Conservation (phyloP, 2,797 vertebrate genomes). For the Peromyscus melanophrys region DNA sequence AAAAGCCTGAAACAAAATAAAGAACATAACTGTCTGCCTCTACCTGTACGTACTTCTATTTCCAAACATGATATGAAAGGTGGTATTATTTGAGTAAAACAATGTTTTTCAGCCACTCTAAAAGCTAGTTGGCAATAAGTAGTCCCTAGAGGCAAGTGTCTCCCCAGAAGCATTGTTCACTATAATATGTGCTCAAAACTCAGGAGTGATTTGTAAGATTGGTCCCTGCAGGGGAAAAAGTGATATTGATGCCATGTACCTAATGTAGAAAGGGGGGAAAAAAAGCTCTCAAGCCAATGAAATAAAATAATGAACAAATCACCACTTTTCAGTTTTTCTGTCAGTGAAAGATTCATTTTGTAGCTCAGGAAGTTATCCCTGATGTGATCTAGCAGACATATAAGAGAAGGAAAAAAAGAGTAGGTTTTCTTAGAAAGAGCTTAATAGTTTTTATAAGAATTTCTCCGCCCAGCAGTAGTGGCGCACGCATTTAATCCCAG, state of each 20-base stretch:
- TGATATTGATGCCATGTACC: slow-evolving; percentile 49
- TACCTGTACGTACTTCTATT: background rate
- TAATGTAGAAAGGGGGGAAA: background rate
- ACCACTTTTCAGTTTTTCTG: slow-evolving; percentile 62
- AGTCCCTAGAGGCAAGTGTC: slow-evolving; percentile 66
- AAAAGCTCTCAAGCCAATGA: background rate
- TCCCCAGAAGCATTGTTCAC: slow-evolving; percentile 27
- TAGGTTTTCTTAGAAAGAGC: slow-evolving; percentile 17
- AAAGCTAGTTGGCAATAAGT: slow-evolving; percentile 64
- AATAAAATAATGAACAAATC: slow-evolving; percentile 66
- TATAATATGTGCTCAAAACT: slow-evolving; percentile 56
- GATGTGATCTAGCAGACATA: background rate
- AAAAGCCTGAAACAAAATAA: background rate
- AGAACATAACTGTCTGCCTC: background rate
- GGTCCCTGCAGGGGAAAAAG: slow-evolving; percentile 50
- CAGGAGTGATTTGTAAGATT: slow-evolving; percentile 74
- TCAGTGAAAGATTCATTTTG: slow-evolving; percentile 65
- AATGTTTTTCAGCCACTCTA: background rate
- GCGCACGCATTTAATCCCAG: too few species aligned
- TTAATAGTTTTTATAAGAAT: background rate
- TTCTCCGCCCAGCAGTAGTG: background rate
- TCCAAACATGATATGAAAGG: slow-evolving; percentile 39
- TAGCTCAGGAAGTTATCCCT: slow-evolving; percentile 45
- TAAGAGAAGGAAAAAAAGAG: background rate
- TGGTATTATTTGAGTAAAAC: slow-evolving; percentile 49